Conservation (phyloP, 2,113 vertebrate genomes). For the Rhabdornis inornatus region DNA sequence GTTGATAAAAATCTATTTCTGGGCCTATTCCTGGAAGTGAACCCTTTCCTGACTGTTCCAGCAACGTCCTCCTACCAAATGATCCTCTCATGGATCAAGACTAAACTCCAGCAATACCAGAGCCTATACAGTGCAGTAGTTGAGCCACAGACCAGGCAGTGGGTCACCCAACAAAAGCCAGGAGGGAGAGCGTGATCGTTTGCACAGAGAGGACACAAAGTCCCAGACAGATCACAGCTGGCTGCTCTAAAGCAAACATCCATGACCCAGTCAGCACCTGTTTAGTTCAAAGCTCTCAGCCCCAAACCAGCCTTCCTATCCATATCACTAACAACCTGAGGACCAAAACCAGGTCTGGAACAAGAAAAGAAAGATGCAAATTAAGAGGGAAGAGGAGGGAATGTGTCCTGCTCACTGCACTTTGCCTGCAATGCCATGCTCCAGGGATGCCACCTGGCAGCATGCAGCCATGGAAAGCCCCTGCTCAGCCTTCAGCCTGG, state of each 20-base stretch:
- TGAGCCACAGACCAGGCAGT: neutral
- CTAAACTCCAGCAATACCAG: neutral
- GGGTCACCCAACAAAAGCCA: neutral
- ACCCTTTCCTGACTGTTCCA: neutral
- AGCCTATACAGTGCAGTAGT: neutral
- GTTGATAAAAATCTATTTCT: neutral
- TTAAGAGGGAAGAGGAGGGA: neutral
- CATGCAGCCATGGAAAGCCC: fast-evolving
- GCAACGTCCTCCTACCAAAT: neutral
- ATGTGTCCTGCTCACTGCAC: neutral
- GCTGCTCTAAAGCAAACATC: neutral
- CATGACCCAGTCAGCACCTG: neutral
- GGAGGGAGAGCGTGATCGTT: neutral
- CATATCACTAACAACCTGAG: neutral
- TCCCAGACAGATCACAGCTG: neutral
- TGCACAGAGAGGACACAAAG: neutral
- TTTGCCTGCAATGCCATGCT: neutral
- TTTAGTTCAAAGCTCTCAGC: neutral
- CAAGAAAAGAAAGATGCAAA: neutral
- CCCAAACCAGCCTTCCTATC: neutral
- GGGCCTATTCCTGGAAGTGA: neutral
- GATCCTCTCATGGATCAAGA: neutral
- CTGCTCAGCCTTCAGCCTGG: neutral
- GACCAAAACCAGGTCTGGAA: neutral
- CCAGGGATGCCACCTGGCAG: neutral